A percentile compares a stretch with the other conserved stretches of the same genome.
phyloP scores from a whole-genome alignment of 2,113 vertebrate genomes.

The Alces alces region DNA sequence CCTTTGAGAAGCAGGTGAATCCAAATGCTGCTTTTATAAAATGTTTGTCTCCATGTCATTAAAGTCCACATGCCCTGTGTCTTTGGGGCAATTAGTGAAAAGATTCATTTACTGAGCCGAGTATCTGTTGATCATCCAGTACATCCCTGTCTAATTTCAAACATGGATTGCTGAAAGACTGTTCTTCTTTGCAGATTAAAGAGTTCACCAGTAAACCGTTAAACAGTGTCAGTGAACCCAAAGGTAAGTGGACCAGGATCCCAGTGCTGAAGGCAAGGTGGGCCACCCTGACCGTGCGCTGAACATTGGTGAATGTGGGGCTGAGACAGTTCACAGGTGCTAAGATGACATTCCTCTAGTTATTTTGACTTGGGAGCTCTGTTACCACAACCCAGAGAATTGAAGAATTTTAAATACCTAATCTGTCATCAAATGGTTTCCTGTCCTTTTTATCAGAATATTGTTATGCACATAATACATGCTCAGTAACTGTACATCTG shows the following conservation, averaged over 20 bases:
- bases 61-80: neutral
- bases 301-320: neutral
- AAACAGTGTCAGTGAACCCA: conserved; percentile 70
- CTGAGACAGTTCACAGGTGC: neutral
- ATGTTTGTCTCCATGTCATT: neutral
- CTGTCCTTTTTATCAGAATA: neutral
- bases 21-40: neutral
- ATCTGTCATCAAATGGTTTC: neutral
- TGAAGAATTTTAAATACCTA: neutral
- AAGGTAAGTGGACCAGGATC: conserved; percentile 77
- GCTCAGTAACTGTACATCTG: neutral
- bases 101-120: neutral
- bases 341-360: neutral
- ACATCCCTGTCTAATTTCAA: neutral
- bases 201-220: conserved; percentile 79
- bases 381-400: neutral
- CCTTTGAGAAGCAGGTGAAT: neutral
- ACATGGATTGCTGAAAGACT: neutral
- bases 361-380: neutral
- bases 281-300: rapidly evolving
- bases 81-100: neutral
- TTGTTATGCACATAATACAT: neutral
- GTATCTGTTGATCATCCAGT: neutral
- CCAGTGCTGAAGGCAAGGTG: rapidly evolving
- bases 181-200: conserved; percentile 82